Conservation (phyloP, 2,797 vertebrate species). For the Potorous gilbertii region DNA sequence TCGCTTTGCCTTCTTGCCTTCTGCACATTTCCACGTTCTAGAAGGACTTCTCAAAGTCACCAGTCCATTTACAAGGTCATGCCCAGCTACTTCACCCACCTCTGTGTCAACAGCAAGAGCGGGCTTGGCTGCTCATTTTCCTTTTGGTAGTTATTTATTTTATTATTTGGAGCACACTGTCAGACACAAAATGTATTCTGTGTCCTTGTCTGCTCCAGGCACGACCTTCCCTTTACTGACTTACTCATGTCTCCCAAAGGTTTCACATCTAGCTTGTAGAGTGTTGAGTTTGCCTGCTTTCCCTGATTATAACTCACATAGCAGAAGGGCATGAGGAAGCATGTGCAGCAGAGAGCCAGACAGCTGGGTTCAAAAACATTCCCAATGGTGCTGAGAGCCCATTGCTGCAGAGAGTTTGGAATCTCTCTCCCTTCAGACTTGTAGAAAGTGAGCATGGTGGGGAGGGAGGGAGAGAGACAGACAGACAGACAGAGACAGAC, state of each 20-base stretch:
- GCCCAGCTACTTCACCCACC: neutral
- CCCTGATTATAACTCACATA: neutral
- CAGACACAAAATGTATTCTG: neutral
- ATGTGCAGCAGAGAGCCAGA: neutral
- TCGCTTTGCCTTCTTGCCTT: slow-evolving; percentile 1
- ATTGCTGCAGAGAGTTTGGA: neutral
- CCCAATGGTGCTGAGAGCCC: neutral
- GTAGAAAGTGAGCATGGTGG: neutral
- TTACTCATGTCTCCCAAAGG: neutral
- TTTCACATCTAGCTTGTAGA: neutral
- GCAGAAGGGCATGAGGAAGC: neutral
- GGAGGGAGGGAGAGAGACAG: too few species aligned
- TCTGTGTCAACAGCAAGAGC: neutral
- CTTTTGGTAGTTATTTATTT: neutral
- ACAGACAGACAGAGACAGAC: too few species aligned
- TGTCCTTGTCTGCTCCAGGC: neutral
- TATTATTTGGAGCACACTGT: neutral
- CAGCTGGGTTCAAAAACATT: neutral
- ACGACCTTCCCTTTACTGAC: neutral
- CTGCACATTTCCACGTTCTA: slow-evolving; percentile 26
- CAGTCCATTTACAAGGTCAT: slow-evolving; percentile 10
- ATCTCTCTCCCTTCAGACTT: neutral
- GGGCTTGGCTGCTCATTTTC: neutral
- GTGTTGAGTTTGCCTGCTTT: neutral
- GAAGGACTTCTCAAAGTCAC: slow-evolving; percentile 15